phyloP scores from a whole-genome alignment of 2,797 vertebrate species.

The Pipistrellus pygmaeus region DNA sequence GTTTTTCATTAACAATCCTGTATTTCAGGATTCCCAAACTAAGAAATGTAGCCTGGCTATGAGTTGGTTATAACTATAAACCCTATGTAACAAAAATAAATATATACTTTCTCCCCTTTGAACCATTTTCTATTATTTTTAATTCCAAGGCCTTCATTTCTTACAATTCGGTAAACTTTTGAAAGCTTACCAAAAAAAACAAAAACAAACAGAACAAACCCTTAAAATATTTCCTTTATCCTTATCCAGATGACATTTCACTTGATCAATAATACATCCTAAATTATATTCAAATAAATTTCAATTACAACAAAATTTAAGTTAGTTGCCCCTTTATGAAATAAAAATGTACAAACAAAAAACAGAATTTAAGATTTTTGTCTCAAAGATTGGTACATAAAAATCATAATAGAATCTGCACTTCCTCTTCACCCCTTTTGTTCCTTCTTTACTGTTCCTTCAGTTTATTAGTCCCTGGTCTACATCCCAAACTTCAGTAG shows the following conservation, averaged over 20 bases:
- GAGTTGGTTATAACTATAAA: neutral
- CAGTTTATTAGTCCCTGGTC: slow-evolving; percentile 93
- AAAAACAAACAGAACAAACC: neutral
- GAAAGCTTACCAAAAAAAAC: neutral
- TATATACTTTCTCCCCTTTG: slow-evolving; percentile 30
- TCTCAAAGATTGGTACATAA: slow-evolving; percentile 79
- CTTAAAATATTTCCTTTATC: slow-evolving; percentile 55
- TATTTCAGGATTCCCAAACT: slow-evolving; percentile 48
- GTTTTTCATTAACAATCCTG: slow-evolving; percentile 33
- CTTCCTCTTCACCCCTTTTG: slow-evolving; percentile 93
- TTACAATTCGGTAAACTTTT: slow-evolving; percentile 44
- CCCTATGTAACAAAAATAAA: neutral
- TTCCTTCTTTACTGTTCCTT: slow-evolving; percentile 93
- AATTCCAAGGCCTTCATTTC: slow-evolving; percentile 39
- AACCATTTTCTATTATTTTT: slow-evolving; percentile 53
- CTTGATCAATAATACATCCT: slow-evolving; percentile 42
- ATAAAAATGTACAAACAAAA: slow-evolving; percentile 59
- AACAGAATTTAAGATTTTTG: slow-evolving; percentile 72
- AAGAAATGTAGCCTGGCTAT: slow-evolving; percentile 49
- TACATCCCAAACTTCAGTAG: slow-evolving; percentile 93
- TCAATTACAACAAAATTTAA: slow-evolving; percentile 85
- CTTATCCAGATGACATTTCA: slow-evolving; percentile 31
- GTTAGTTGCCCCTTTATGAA: slow-evolving; percentile 87
- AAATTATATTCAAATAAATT: slow-evolving; percentile 62
- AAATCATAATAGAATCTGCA: slow-evolving; percentile 89